Conservation (phyloP, 1,140 invertebrate species). For the Eurosta solidaginis region DNA sequence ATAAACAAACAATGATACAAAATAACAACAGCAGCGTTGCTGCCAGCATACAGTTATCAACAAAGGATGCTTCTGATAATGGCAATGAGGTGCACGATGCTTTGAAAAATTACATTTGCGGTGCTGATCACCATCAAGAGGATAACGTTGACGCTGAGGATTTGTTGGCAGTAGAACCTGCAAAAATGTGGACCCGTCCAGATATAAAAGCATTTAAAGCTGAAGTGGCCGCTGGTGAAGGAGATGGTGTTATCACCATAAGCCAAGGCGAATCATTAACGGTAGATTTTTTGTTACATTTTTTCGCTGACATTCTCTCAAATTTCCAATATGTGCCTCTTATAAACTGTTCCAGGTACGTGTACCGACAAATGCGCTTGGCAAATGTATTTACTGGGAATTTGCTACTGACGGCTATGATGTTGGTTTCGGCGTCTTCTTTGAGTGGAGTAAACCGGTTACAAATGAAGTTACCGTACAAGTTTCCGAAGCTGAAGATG, state of each 20-base stretch:
- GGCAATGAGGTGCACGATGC: slow-evolving; percentile 38
- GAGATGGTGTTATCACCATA: slow-evolving; percentile 85
- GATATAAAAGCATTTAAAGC: slow-evolving; percentile 93
- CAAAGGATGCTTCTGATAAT: neutral
- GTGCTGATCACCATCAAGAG: slow-evolving; percentile 34
- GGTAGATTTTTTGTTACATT: slow-evolving; percentile 49
- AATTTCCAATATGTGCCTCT: neutral
- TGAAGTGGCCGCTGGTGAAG: slow-evolving; percentile 85
- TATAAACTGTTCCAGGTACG: slow-evolving; percentile 72
- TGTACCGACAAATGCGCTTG: slow-evolving; percentile 95
- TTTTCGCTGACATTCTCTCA: neutral
- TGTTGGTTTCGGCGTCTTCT: slow-evolving; percentile 98
- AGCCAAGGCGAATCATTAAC: slow-evolving; percentile 98
- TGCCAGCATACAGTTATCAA: neutral
- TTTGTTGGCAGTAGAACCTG: slow-evolving; percentile 69
- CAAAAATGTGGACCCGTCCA: slow-evolving; percentile 93
- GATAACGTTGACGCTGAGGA: slow-evolving; percentile 62
- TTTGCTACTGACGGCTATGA: slow-evolving; percentile 99
- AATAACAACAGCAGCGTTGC: slow-evolving; percentile 35
- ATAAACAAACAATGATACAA: slow-evolving; percentile 34
- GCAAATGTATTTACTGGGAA: slow-evolving; percentile 97
- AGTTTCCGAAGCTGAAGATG: slow-evolving; percentile 84
- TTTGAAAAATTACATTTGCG: slow-evolving; percentile 34
- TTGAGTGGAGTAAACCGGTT: slow-evolving; percentile 92
- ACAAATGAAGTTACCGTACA: slow-evolving; percentile 85